These are phyloP conservation scores for Exephanes ischioxanthus DNA, from an alignment of 2,888 invertebrate species.

Conservation along the genomic window DNA sequence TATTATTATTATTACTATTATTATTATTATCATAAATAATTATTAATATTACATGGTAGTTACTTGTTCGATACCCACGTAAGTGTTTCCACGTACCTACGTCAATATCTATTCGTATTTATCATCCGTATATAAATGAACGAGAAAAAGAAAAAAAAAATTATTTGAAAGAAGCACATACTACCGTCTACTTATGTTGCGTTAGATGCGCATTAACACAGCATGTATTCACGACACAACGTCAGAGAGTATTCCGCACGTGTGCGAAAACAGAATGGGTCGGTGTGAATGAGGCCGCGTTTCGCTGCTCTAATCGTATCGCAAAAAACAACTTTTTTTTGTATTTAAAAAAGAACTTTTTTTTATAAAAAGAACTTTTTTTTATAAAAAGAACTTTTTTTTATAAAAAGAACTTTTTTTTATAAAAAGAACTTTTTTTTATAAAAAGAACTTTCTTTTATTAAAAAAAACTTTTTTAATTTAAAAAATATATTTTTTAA, in stretches of 20 bases:
- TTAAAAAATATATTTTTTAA: no score
- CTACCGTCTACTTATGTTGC: conserved; percentile 39
- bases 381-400: no score
- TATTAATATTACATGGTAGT: conserved; percentile 33
- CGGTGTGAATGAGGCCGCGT: conserved; percentile 5
- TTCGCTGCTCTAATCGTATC: background rate
- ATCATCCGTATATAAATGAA: conserved; percentile 10
- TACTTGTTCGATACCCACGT: conserved; percentile 47
- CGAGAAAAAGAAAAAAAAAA: background rate
- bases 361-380: no score
- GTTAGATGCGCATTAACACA: conserved; percentile 10
- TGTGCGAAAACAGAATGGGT: background rate
- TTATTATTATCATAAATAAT: conserved; percentile 46
- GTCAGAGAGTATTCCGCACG: conserved; percentile 4
- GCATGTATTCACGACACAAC: conserved; percentile 5
- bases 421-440: no score
- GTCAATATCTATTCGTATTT: conserved; percentile 28
- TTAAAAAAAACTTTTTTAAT: no score
- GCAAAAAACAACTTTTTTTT: background rate
- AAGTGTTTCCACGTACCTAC: conserved; percentile 49
- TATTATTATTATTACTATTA: conserved; percentile 50
- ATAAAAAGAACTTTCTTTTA: no score
- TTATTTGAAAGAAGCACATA: conserved; percentile 7
- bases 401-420: no score
- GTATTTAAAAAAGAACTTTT: no score